These are phyloP conservation scores for Smutsia gigantea DNA, from an alignment of 2,797 vertebrate genomes.

Conservation along the genomic window DNA sequence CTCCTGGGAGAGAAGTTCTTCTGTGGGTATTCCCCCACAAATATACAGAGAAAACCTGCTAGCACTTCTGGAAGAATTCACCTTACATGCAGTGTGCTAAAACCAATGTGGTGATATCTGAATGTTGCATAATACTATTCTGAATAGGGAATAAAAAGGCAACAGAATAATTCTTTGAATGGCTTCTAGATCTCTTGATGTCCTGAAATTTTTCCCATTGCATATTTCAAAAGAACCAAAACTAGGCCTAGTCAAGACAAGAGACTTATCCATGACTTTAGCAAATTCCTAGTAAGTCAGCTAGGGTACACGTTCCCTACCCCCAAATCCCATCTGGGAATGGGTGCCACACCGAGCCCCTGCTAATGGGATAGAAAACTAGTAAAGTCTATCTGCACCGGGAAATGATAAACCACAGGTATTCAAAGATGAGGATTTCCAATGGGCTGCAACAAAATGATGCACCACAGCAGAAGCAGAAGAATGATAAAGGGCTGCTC, in stretches of 20 bases:
- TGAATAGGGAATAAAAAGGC: background rate
- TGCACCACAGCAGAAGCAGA: background rate
- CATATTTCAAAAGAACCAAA: background rate
- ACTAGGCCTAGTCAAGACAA: background rate
- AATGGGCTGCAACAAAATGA: background rate
- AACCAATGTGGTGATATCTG: background rate
- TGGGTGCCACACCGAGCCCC: background rate
- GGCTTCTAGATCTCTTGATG: background rate
- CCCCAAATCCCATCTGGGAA: background rate
- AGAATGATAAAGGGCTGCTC: background rate
- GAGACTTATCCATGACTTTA: background rate
- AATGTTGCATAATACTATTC: background rate
- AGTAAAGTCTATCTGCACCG: background rate
- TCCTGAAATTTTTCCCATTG: background rate
- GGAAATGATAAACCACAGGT: background rate
- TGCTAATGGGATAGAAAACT: background rate
- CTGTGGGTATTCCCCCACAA: background rate
- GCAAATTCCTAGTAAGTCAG: background rate
- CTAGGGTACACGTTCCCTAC: background rate
- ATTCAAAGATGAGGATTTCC: background rate
- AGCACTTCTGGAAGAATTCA: conserved; percentile 8
- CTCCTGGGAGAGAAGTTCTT: conserved; percentile 38
- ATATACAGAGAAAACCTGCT: background rate
- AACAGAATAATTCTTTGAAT: conserved; percentile 1
- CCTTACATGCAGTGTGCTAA: background rate